phyloP scores from a whole-genome alignment of 2,888 invertebrate genomes.

The Melitaea athalia region DNA sequence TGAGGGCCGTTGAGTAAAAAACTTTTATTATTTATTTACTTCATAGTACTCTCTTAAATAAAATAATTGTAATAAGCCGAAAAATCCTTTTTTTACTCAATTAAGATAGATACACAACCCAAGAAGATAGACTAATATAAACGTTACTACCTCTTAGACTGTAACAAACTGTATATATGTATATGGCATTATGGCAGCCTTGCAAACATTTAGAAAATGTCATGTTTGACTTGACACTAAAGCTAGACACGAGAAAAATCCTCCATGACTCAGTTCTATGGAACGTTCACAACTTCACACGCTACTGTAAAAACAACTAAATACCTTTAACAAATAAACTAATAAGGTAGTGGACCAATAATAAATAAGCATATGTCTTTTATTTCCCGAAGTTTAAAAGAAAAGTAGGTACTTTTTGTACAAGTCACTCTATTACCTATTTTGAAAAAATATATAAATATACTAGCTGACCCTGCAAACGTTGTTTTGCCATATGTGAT shows the following conservation, averaged over 20 bases:
- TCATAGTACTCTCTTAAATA: too few species aligned
- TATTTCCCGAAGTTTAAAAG: neutral
- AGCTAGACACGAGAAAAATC: conserved; percentile 21
- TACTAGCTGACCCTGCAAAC: too few species aligned
- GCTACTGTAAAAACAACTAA: conserved; percentile 5
- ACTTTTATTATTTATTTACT: too few species aligned
- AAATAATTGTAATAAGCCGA: too few species aligned
- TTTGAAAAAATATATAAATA: too few species aligned
- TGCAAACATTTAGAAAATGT: conserved; percentile 24
- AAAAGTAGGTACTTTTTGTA: neutral
- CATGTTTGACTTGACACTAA: conserved; percentile 30
- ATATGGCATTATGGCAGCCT: neutral
- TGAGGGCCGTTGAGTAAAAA: too few species aligned
- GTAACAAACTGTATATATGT: neutral
- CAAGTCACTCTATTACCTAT: too few species aligned
- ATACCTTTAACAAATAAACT: conserved; percentile 9
- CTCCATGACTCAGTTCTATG: conserved; percentile 23
- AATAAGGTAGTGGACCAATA: neutral
- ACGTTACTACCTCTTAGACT: neutral
- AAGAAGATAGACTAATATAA: too few species aligned
- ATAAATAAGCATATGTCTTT: neutral
- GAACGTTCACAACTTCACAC: conserved; percentile 31
- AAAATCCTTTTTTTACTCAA: too few species aligned
- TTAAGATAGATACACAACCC: too few species aligned
- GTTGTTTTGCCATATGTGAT: too few species aligned